Conservation (phyloP, 2,888 invertebrate species). For the Phalera bucephala region DNA sequence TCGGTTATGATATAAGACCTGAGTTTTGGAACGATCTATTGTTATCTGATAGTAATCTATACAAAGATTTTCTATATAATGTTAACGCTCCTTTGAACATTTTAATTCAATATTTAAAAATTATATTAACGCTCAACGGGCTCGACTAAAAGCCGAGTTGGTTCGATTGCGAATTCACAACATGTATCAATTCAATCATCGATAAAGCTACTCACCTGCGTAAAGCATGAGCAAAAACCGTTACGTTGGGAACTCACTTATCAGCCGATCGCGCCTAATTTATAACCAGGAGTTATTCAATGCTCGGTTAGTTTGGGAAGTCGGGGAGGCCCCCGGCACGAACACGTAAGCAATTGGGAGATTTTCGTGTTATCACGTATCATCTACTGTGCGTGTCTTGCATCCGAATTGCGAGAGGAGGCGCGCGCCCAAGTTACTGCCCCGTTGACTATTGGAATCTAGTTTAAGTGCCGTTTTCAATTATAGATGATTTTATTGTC, state of each 20-base stretch:
- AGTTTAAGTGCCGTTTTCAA: constrained; percentile 40
- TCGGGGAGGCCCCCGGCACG: constrained; percentile 47
- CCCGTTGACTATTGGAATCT: constrained; percentile 52
- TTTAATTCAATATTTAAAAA: too few species aligned
- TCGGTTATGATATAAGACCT: too few species aligned
- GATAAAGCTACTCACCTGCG: constrained; percentile 75
- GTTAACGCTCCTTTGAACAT: too few species aligned
- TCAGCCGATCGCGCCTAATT: constrained; percentile 76
- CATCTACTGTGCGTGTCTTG: constrained; percentile 75
- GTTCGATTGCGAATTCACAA: constrained; percentile 59
- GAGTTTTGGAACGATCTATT: too few species aligned
- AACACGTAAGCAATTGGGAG: constrained; percentile 82
- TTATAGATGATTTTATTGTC: constrained; percentile 29
- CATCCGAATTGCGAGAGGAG: constrained; percentile 47
- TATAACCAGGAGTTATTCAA: constrained; percentile 76
- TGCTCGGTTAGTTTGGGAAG: constrained; percentile 60
- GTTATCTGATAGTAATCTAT: too few species aligned
- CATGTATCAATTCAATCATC: constrained; percentile 73
- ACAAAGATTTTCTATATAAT: too few species aligned
- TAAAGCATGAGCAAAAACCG: constrained; percentile 67
- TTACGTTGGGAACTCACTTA: constrained; percentile 64
- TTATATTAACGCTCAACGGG: too few species aligned
- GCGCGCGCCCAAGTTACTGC: constrained; percentile 54
- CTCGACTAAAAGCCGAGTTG: constrained; percentile 20
- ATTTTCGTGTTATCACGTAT: constrained; percentile 83